These are phyloP conservation scores for Varanus komodoensis DNA, from an alignment of 2,113 vertebrate species.

Conservation along the genomic window DNA sequence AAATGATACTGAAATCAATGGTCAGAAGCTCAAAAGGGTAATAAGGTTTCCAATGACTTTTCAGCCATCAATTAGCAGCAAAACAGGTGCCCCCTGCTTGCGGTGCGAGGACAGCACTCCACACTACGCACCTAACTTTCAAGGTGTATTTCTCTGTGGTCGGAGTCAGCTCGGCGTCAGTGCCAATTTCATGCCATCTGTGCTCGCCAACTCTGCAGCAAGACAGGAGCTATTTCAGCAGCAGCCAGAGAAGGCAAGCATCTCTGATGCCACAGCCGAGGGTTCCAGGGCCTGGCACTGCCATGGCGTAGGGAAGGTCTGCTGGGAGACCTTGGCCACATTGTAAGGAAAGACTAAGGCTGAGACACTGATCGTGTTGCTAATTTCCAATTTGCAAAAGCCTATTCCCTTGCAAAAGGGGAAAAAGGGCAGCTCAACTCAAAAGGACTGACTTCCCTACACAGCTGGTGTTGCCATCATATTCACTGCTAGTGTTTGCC, in stretches of 20 bases:
- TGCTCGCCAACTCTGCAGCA: conserved; percentile 42
- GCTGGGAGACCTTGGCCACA: background rate
- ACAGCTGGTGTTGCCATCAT: background rate
- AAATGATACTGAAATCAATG: conserved; percentile 25
- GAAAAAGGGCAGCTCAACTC: too few species aligned
- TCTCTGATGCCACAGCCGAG: background rate
- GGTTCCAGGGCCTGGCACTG: background rate
- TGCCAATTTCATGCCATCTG: conserved; percentile 28
- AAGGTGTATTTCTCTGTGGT: conserved; percentile 33
- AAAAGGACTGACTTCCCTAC: background rate
- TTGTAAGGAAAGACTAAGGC: background rate
- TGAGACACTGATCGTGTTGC: background rate
- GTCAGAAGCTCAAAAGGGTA: conserved; percentile 2
- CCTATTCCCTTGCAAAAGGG: background rate
- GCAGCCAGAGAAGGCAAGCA: background rate
- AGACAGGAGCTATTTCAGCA: conserved; percentile 12
- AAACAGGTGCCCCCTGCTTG: background rate
- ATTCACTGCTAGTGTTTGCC: background rate
- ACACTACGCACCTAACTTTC: background rate
- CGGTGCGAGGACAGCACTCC: background rate
- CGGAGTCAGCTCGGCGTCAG: background rate
- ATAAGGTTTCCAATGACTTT: conserved; percentile 22
- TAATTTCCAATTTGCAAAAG: background rate
- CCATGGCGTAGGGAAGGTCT: background rate
- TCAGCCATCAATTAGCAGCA: conserved; percentile 30